Conservation (phyloP, 2,888 invertebrate genomes). For the Ceraclea dissimilis region DNA sequence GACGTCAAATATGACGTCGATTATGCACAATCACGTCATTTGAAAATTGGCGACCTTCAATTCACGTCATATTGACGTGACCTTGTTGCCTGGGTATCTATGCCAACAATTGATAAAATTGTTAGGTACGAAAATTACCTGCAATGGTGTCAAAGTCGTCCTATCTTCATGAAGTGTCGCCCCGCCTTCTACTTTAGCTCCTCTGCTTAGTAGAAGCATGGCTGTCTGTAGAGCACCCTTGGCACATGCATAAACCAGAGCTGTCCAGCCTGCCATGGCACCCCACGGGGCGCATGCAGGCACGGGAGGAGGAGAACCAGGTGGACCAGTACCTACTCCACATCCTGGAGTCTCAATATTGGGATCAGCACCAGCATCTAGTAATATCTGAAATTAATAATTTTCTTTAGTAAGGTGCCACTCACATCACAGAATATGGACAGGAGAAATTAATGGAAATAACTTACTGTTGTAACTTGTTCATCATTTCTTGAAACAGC, state of each 20-base stretch:
- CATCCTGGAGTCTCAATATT: conserved; percentile 70
- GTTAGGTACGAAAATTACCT: conserved; percentile 48
- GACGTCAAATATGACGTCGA: no score
- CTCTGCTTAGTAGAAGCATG: conserved; percentile 66
- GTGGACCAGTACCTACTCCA: conserved; percentile 27
- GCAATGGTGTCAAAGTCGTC: conserved; percentile 80
- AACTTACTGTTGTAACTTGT: conserved; percentile 53
- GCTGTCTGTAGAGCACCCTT: conserved; percentile 52
- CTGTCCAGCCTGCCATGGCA: conserved; percentile 61
- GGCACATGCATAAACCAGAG: conserved; percentile 68
- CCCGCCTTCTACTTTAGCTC: conserved; percentile 81
- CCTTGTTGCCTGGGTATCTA: no score
- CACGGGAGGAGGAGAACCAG: conserved; percentile 33
- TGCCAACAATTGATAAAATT: no score
- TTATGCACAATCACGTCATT: no score
- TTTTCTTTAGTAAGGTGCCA: no score
- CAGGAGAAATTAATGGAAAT: not conserved
- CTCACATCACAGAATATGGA: no score
- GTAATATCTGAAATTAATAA: conserved; percentile 44
- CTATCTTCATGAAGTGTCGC: conserved; percentile 76
- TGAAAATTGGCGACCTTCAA: no score
- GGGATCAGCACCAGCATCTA: conserved; percentile 76
- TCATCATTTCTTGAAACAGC: conserved; percentile 77
- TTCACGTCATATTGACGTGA: no score
- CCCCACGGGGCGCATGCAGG: conserved; percentile 31